Evolutionary conservation across 1,140 invertebrate genomes (phyloP).

Genomic region (Pachypeltis micranthus): DNA sequence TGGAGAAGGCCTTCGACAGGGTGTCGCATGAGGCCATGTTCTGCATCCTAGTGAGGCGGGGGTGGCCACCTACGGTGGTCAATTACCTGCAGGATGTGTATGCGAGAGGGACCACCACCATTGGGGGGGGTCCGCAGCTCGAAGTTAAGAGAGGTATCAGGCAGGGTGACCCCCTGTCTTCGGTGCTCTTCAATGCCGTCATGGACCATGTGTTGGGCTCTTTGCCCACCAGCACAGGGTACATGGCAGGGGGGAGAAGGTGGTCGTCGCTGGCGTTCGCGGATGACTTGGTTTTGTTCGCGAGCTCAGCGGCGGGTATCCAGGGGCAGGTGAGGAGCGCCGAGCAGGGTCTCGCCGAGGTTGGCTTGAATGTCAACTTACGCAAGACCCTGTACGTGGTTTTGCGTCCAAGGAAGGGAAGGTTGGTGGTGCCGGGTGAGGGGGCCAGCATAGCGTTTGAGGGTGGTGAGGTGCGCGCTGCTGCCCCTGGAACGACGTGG

Average conservation of each 20-base stretch:
- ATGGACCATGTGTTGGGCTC: too few species aligned
- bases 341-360: not conserved
- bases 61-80: too few species aligned
- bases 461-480: too few species aligned
- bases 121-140: too few species aligned
- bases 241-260: not conserved
- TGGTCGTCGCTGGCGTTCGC: constrained; percentile 15
- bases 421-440: not conserved
- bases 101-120: too few species aligned
- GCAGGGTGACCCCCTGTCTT: constrained; percentile 31
- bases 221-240: constrained; percentile 7
- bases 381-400: not conserved
- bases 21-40: too few species aligned
- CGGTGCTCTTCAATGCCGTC: constrained; percentile 30
- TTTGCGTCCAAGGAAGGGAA: not conserved
- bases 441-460: not conserved
- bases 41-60: too few species aligned
- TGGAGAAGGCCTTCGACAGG: too few species aligned
- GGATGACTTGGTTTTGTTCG: constrained; percentile 18
- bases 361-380: not conserved
- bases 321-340: not conserved
- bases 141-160: constrained; percentile 27
- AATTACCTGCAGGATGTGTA: too few species aligned
- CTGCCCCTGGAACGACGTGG: not conserved
- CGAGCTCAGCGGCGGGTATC: not conserved